These are phyloP conservation scores for Callocephalon fimbriatum DNA, from an alignment of 2,113 vertebrate genomes.

Conservation along the genomic window DNA sequence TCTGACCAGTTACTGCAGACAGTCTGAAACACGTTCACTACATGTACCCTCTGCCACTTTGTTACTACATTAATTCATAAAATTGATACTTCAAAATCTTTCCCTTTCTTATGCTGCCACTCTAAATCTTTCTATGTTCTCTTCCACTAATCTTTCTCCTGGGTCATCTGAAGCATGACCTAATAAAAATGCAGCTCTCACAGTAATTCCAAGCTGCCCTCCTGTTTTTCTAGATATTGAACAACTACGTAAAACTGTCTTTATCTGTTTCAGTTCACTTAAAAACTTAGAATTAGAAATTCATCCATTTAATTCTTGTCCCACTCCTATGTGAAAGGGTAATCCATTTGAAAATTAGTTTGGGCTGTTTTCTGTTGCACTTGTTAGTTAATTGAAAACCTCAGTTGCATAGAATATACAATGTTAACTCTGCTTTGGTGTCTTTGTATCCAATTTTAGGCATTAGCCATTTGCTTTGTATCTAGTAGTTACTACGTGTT, in stretches of 20 bases:
- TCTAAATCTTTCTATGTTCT: not conserved
- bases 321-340: not conserved
- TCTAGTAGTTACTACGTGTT: not conserved
- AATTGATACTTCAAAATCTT: not conserved
- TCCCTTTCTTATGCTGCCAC: not conserved
- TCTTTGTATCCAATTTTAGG: not conserved
- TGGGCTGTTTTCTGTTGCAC: not conserved
- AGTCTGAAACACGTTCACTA: not conserved
- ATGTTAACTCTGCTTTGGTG: not conserved
- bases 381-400: not conserved
- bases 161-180: not conserved
- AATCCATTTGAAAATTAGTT: not conserved
- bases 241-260: not conserved
- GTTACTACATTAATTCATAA: not conserved
- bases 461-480: not conserved
- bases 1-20: not conserved
- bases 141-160: not conserved
- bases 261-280: not conserved
- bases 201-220: not conserved
- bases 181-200: not conserved
- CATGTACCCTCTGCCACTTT: not conserved
- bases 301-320: not conserved
- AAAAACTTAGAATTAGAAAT: not conserved
- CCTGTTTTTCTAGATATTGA: not conserved
- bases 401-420: fast-evolving